These are phyloP conservation scores for Eupithecia vulgata DNA, from an alignment of 2,888 invertebrate species.

Conservation along the genomic window DNA sequence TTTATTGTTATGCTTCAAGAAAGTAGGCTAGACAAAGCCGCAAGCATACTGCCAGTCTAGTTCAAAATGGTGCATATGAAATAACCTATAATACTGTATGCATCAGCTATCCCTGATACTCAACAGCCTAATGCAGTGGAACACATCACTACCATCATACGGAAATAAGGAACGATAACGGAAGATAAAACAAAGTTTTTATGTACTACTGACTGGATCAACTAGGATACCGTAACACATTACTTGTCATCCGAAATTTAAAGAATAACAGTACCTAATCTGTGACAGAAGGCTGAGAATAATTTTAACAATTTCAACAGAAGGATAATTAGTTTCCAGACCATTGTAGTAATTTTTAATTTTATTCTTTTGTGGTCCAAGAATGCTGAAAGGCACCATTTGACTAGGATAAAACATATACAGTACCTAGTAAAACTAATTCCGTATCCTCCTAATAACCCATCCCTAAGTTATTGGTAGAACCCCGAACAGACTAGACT, in stretches of 20 bases:
- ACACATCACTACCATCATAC: slow-evolving; percentile 48
- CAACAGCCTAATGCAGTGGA: slow-evolving; percentile 51
- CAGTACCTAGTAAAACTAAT: background rate
- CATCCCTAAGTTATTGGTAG: slow-evolving; percentile 20
- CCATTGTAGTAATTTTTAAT: background rate
- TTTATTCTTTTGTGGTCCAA: background rate
- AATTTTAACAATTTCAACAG: background rate
- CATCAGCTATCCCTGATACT: slow-evolving; percentile 54
- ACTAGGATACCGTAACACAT: too few relatives aligned
- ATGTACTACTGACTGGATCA: background rate
- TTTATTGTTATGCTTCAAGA: slow-evolving; percentile 1
- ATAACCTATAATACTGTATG: slow-evolving; percentile 59
- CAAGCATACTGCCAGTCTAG: slow-evolving; percentile 27
- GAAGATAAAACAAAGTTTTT: background rate
- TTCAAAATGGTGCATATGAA: slow-evolving; percentile 31
- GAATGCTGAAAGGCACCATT: background rate
- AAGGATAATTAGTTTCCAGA: background rate
- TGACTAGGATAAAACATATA: too few relatives aligned
- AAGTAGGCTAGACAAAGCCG: slow-evolving; percentile 1
- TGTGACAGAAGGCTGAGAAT: background rate
- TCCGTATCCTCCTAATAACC: slow-evolving; percentile 16
- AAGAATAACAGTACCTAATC: background rate
- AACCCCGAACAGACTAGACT: slow-evolving; percentile 41
- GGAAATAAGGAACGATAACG: slow-evolving; percentile 38
- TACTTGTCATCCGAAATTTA: too few relatives aligned